These are phyloP conservation scores for Yponomeuta cagnagella DNA, from an alignment of 2,888 invertebrate species.

Conservation along the genomic window DNA sequence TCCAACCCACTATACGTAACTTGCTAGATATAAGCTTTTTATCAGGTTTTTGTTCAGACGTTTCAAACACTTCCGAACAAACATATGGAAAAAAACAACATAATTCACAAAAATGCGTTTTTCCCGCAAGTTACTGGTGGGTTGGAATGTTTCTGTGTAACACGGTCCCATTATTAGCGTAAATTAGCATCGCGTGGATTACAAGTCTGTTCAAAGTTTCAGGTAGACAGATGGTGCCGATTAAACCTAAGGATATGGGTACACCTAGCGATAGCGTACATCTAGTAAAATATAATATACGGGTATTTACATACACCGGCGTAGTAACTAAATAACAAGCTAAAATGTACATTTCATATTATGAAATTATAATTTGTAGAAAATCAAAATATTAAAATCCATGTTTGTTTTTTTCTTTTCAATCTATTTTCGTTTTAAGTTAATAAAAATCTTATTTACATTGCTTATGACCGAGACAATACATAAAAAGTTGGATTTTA, in stretches of 20 bases:
- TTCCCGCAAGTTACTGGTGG: no score
- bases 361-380: constrained; percentile 18
- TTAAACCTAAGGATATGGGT: constrained; percentile 24
- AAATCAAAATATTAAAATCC: constrained; percentile 18
- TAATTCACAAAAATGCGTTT: no score
- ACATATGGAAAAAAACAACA: no score
- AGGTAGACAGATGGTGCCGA: constrained; percentile 23
- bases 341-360: constrained; percentile 43
- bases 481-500: constrained; percentile 35
- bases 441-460: constrained; percentile 74
- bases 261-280: constrained; percentile 38
- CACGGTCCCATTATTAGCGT: not conserved
- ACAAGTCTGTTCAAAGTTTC: constrained; percentile 17
- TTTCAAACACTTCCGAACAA: no score
- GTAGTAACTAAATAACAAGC: constrained; percentile 72
- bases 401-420: not conserved
- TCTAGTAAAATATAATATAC: constrained; percentile 46
- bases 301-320: constrained; percentile 50
- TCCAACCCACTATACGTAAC: no score
- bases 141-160: no score
- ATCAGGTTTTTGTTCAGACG: no score
- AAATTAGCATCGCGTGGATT: not conserved
- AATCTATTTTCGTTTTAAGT: constrained; percentile 30
- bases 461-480: constrained; percentile 47
- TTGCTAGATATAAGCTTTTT: no score